Percentiles rank a stretch among this genome's conserved stretches.
These are phyloP conservation scores for Bergia puertoricense DNA, from an alignment of 92 coral and sea anemone genomes.

Conservation along the genomic window DNA sequence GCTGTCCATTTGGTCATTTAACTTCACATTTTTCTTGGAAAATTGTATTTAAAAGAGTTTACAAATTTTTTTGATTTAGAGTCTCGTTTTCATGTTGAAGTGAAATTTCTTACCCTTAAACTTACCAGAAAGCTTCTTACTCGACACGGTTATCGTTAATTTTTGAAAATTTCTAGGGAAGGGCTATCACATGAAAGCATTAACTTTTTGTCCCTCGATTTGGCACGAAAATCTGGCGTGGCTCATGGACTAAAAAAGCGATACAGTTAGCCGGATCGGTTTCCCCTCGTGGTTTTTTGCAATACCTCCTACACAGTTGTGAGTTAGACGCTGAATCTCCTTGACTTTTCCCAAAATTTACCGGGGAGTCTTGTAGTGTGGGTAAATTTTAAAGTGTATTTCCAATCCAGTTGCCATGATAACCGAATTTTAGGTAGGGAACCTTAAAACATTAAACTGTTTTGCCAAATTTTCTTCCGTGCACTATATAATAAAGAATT, in stretches of 20 bases:
- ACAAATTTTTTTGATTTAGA: not conserved
- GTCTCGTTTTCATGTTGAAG: slow-evolving; percentile 41
- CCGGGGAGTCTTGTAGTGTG: too few relatives aligned
- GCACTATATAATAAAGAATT: too few relatives aligned
- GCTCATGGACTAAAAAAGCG: slow-evolving; percentile 45
- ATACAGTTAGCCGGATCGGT: too few relatives aligned
- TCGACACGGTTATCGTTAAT: slow-evolving; percentile 16
- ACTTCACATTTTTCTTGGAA: slow-evolving; percentile 18
- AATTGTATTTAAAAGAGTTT: slow-evolving; percentile 5
- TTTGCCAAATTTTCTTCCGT: too few relatives aligned
- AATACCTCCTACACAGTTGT: too few relatives aligned
- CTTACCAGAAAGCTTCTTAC: slow-evolving; percentile 10
- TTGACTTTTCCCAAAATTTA: too few relatives aligned
- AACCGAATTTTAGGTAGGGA: too few relatives aligned
- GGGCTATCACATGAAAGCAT: slow-evolving; percentile 45
- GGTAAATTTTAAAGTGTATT: too few relatives aligned
- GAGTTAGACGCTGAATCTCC: too few relatives aligned
- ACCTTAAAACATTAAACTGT: too few relatives aligned
- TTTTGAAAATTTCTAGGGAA: slow-evolving; percentile 20
- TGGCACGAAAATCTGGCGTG: slow-evolving; percentile 52
- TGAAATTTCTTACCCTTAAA: not conserved
- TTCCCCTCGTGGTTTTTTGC: too few relatives aligned
- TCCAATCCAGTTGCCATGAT: too few relatives aligned
- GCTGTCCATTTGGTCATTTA: slow-evolving; percentile 12
- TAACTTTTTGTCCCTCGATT: slow-evolving; percentile 54